A percentile compares a stretch with the other conserved stretches of the same genome.
These are phyloP conservation scores for Hesperia comma DNA, from an alignment of 2,888 invertebrate genomes.

Conservation along the genomic window DNA sequence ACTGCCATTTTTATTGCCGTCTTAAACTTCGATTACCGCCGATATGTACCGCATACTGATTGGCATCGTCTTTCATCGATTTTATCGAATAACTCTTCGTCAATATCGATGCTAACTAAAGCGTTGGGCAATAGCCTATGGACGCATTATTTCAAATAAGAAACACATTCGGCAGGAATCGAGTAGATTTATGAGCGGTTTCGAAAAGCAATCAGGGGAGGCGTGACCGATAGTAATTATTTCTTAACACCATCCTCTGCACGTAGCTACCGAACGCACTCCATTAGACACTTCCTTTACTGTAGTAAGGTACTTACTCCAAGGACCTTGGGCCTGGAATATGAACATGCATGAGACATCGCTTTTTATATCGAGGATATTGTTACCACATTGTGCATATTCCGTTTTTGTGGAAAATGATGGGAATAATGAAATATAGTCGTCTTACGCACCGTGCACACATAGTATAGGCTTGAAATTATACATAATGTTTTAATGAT, in stretches of 20 bases:
- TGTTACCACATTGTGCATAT: too few species aligned
- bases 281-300: constrained; percentile 68
- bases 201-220: constrained; percentile 79
- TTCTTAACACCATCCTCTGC: constrained; percentile 78
- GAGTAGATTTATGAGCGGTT: constrained; percentile 72
- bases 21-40: constrained; percentile 51
- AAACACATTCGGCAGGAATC: constrained; percentile 62
- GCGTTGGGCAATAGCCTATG: constrained; percentile 60
- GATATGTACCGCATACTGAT: constrained; percentile 37
- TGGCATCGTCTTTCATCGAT: not conserved
- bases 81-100: constrained; percentile 50
- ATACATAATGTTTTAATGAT: too few species aligned
- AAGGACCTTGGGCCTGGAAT: too few species aligned
- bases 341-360: too few species aligned
- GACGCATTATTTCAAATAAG: constrained; percentile 66
- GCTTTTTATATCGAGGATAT: too few species aligned
- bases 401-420: too few species aligned
- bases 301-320: constrained; percentile 46
- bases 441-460: too few species aligned
- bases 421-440: too few species aligned
- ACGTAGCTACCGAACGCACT: constrained; percentile 68
- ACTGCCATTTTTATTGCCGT: constrained; percentile 56
- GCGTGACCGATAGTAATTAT: constrained; percentile 78
- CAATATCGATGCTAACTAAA: constrained; percentile 54
- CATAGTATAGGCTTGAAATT: too few species aligned